A percentile compares a stretch with the other conserved stretches of the same genome.
phyloP scores from a whole-genome alignment of 1,140 invertebrate species.

The Zophobas atratus region DNA sequence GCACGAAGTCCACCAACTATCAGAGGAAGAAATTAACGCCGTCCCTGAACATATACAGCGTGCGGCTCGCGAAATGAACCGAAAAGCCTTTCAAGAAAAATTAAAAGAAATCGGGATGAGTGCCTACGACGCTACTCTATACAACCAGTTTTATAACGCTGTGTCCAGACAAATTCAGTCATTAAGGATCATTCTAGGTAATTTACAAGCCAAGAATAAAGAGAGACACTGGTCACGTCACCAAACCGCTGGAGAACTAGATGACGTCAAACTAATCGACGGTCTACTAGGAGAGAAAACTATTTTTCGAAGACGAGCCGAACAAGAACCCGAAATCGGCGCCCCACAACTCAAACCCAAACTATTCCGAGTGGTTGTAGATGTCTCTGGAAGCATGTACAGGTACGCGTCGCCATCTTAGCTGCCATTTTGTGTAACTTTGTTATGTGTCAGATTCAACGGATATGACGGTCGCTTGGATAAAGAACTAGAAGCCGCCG shows the following conservation, averaged over 20 bases:
- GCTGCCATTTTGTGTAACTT: not conserved
- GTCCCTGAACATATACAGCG: conserved; percentile 91
- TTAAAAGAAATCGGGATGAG: conserved; percentile 96
- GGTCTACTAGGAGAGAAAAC: conserved; percentile 93
- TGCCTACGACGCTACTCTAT: conserved; percentile 91
- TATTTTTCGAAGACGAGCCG: conserved; percentile 88
- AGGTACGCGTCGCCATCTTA: conserved; percentile 70
- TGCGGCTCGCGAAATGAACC: conserved; percentile 94
- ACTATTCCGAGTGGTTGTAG: conserved; percentile 88
- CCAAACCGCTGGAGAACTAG: conserved; percentile 95
- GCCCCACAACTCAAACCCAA: conserved; percentile 91
- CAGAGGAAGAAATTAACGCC: conserved; percentile 91
- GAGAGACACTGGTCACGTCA: conserved; percentile 94
- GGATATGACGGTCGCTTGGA: conserved; percentile 94
- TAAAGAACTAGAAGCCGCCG: conserved; percentile 91
- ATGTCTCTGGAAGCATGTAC: conserved; percentile 98
- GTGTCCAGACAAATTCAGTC: conserved; percentile 84
- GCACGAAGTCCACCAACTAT: conserved; percentile 91
- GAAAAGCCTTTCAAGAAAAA: conserved; percentile 90
- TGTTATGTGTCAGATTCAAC: conserved; percentile 79
- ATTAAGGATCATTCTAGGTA: conserved; percentile 77
- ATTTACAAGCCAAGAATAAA: conserved; percentile 92
- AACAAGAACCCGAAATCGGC: conserved; percentile 89
- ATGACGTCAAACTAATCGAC: conserved; percentile 97
- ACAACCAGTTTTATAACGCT: conserved; percentile 85